Conservation (phyloP, 1,140 invertebrate species). For the Ladona fulva region DNA sequence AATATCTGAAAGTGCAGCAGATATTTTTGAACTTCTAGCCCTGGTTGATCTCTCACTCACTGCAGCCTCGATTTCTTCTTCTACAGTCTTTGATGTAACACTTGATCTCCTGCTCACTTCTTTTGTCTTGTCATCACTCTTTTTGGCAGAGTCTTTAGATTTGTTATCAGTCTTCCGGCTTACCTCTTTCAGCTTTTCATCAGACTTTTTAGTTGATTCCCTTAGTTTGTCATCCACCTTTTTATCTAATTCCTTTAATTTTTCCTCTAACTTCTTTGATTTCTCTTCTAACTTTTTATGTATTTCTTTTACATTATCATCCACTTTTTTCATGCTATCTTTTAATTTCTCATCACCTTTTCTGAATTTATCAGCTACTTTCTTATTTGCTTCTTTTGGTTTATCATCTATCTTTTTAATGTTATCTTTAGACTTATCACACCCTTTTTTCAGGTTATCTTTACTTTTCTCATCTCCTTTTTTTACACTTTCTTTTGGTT, state of each 20-base stretch:
- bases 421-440: neutral
- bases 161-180: neutral
- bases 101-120: neutral
- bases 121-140: neutral
- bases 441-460: neutral
- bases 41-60: neutral
- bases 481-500: neutral
- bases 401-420: neutral
- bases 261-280: neutral
- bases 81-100: neutral
- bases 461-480: neutral
- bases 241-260: neutral
- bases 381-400: neutral
- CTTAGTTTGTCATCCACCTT: neutral
- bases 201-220: neutral
- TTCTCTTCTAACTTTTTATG: neutral
- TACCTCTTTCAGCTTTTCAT: neutral
- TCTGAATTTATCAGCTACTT: neutral
- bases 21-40: neutral
- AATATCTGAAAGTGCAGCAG: neutral
- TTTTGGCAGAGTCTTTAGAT: neutral
- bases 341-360: neutral
- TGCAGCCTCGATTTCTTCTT: neutral
- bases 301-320: neutral
- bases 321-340: neutral